phyloP scores from a whole-genome alignment of 2,113 vertebrate genomes.

The Salvelinus fontinalis region DNA sequence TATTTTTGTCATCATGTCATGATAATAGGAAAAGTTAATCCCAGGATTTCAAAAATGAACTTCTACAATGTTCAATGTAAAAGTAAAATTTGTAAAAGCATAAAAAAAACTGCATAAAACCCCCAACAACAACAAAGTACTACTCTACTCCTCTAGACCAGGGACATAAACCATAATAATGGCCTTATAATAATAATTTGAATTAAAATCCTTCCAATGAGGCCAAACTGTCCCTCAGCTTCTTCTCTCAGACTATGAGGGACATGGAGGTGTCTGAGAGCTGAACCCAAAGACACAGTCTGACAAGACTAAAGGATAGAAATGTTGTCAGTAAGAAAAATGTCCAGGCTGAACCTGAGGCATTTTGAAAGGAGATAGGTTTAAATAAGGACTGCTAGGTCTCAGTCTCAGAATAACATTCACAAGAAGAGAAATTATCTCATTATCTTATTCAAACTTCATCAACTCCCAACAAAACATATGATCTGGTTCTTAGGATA shows the following conservation, averaged over 20 bases:
- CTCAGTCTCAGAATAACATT: neutral
- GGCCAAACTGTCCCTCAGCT: neutral
- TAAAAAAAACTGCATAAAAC: too few relatives aligned
- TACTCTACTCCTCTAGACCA: too few relatives aligned
- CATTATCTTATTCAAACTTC: neutral
- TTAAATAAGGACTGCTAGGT: neutral
- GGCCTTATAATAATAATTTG: too few relatives aligned
- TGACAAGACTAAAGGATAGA: neutral
- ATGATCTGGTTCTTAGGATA: neutral
- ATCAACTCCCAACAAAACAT: neutral
- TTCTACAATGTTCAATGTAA: too few relatives aligned
- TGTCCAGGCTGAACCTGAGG: neutral
- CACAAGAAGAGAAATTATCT: neutral
- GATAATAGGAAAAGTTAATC: too few relatives aligned
- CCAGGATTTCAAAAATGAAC: too few relatives aligned
- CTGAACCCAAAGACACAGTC: neutral
- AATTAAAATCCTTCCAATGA: too few relatives aligned
- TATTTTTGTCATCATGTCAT: neutral
- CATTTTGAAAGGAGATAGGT: neutral
- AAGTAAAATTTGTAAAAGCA: too few relatives aligned
- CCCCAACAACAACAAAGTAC: too few relatives aligned
- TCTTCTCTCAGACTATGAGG: neutral
- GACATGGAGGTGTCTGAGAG: neutral
- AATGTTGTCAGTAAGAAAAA: neutral
- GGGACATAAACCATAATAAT: too few relatives aligned